Base-by-base conservation (phyloP, 1,140 invertebrate species). In the Amyelois transitella region DNA sequence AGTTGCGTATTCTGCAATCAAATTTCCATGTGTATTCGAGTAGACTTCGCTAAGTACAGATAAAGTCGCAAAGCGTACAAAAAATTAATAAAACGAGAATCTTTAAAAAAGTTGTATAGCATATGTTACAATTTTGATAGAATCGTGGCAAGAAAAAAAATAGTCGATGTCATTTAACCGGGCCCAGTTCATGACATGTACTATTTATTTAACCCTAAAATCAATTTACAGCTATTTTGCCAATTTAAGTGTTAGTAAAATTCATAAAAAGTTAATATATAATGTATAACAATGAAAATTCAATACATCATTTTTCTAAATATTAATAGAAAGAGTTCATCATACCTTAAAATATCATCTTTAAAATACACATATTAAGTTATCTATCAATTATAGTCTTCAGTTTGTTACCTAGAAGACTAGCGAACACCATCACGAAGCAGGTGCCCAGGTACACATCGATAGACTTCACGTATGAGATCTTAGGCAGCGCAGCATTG, bases 391-490 rank as follows among this genome's bases (percentile, higher is more conserved):
- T 7, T 45, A 38, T 49, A 18, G 25, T 52, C 58, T 43, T 52
- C 61, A 28, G 58, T 67, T 61, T 61, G 64, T 94, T 92, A 96
- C 95, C 95, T 89, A 97, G 90, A 72, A 97, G 90, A 86, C 96
- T 97, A 69, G 96, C 96, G 91, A 97, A 97, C 77, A 97, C 96
- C 96, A 97, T 97, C 77, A 98, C 96, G 94, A 98, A 98, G 92
- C 96, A 98, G 71, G 96, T 98, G 73, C 97, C 97, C 86, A 99
- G 91, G 90, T 98, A 99, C 63, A 99, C 97, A 90, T 99, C 98
- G 88, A 99, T 98, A 72, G 97, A 97, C 89, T 99, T 98, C 88
- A 99, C 96, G 91, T 99, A 99, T 59, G 97, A 98, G 84, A 99
- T 98, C 91, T 99, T 99, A 72, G 98, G 98, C 82, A 99, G 92